Percentiles rank a stretch among this genome's conserved stretches.
Conservation (phyloP, 2,113 vertebrate species). For the Larimichthys polyactis region DNA sequence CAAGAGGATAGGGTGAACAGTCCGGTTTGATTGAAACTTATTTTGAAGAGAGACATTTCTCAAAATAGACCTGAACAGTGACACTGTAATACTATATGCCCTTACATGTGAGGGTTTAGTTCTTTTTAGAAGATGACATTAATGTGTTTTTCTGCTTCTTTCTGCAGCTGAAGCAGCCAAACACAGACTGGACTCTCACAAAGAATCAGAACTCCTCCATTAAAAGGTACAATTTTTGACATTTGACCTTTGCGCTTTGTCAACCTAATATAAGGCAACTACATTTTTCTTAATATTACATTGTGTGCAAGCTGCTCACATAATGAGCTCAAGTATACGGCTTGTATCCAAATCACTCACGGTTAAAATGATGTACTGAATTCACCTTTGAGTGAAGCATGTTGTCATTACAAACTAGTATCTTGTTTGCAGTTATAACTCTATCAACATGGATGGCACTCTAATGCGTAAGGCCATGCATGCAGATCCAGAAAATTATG, state of each 20-base stretch:
- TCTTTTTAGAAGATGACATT: background rate
- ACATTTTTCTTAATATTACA: background rate
- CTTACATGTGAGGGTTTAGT: background rate
- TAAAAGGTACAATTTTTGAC: conserved; percentile 85
- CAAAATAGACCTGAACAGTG: background rate
- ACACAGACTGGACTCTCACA: conserved; percentile 88
- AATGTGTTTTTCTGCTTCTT: conserved; percentile 52
- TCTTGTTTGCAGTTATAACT: conserved; percentile 84
- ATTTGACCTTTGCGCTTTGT: background rate
- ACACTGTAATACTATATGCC: background rate
- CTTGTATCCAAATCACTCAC: background rate
- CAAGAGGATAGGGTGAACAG: conserved; percentile 1
- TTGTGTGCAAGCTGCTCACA: background rate
- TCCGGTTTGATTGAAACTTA: background rate
- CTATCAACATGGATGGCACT: conserved; percentile 91
- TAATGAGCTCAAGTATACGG: background rate
- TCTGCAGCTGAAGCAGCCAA: conserved; percentile 90
- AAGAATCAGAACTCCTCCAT: conserved; percentile 86
- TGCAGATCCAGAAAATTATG: conserved; percentile 88
- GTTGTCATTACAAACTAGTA: conserved; percentile 13
- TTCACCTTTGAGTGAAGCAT: background rate
- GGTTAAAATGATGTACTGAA: background rate
- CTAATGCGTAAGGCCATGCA: conserved; percentile 87
- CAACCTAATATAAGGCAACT: background rate
- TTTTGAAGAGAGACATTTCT: background rate